phyloP scores from a whole-genome alignment of 2,888 invertebrate genomes.

The Copidosoma aretas region DNA sequence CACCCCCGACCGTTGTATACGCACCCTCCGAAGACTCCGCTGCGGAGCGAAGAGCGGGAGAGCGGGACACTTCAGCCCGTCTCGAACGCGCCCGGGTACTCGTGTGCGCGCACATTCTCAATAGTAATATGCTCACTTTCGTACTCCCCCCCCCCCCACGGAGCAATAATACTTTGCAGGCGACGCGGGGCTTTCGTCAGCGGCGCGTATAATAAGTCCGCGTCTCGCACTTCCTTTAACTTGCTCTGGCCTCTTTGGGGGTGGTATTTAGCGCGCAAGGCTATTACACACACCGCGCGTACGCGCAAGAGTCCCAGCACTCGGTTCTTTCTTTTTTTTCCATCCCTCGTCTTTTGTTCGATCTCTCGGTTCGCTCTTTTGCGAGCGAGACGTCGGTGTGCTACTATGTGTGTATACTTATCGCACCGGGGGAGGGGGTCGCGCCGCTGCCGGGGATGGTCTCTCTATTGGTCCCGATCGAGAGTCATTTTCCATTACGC shows the following conservation, averaged over 20 bases:
- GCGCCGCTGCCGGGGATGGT: background rate
- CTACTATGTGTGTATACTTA: background rate
- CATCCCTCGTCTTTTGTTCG: background rate
- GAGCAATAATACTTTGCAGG: background rate
- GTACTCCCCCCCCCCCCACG: background rate
- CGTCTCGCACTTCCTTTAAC: constrained; percentile 42
- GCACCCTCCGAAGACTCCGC: constrained; percentile 45
- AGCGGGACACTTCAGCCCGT: background rate
- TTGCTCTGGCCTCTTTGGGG: background rate
- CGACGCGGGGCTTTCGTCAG: no score
- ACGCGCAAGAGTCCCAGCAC: no score
- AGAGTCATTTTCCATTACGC: background rate
- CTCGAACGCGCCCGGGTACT: constrained; percentile 60
- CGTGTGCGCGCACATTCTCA: no score
- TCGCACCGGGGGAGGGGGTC: background rate
- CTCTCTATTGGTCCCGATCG: background rate
- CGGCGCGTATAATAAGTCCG: background rate
- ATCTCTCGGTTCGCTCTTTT: background rate
- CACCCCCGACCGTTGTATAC: constrained; percentile 2
- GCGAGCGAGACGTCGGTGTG: background rate
- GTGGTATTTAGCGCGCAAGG: no score
- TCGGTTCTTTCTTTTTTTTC: background rate
- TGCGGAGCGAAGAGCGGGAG: background rate
- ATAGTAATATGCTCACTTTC: constrained; percentile 63
- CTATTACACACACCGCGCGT: no score